A percentile compares a stretch with the other conserved stretches of the same genome.
Evolutionary conservation across 2,113 vertebrate genomes (phyloP).

Genomic region (Condylura cristata): DNA sequence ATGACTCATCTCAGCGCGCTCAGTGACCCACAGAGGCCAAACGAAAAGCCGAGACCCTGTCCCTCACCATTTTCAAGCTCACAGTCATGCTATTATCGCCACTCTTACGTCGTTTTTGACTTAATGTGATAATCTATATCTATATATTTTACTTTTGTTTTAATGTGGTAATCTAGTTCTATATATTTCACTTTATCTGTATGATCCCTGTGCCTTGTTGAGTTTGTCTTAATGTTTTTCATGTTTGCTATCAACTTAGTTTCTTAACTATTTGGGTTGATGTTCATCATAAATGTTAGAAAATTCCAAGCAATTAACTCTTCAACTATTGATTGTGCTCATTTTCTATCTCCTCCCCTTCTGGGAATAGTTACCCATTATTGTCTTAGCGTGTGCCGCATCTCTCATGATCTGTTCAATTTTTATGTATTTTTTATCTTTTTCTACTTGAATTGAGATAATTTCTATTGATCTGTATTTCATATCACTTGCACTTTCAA

Average conservation of each 20-base stretch:
- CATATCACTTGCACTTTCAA: background rate
- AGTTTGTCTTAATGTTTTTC: background rate
- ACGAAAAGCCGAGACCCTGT: fast-evolving
- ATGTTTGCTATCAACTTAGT: background rate
- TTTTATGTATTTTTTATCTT: background rate
- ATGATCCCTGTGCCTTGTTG: background rate
- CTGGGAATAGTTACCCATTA: background rate
- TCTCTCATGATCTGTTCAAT: background rate
- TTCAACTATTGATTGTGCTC: background rate
- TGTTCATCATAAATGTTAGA: background rate
- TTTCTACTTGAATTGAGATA: background rate
- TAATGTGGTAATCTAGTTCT: background rate
- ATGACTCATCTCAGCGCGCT: background rate
- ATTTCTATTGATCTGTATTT: background rate
- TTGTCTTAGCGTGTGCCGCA: background rate
- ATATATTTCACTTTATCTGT: background rate
- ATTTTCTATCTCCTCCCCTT: background rate
- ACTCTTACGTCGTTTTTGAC: background rate
- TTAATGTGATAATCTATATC: background rate
- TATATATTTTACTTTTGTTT: background rate
- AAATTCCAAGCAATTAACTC: background rate
- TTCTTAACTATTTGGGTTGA: background rate
- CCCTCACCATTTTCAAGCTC: background rate
- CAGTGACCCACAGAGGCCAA: background rate
- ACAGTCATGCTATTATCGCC: background rate